These are phyloP conservation scores for Phoxinus phoxinus DNA, from an alignment of 2,113 vertebrate genomes.

Conservation along the genomic window DNA sequence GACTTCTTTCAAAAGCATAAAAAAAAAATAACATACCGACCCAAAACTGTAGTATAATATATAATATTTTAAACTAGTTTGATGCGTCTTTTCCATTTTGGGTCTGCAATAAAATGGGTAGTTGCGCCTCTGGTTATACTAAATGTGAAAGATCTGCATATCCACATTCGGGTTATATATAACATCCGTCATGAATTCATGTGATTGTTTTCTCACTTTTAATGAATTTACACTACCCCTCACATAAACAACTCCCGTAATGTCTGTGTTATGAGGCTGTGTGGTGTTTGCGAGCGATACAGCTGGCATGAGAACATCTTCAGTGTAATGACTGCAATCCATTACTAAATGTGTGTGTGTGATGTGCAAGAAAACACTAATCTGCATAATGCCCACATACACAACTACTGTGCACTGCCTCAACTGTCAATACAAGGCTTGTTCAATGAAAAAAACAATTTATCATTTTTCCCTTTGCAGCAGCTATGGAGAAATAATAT, in stretches of 20 bases:
- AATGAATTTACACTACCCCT: constrained; percentile 17
- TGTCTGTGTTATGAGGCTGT: constrained; percentile 34
- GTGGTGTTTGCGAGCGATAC: constrained; percentile 30
- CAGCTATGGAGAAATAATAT: constrained; percentile 36
- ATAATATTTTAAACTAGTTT: background rate
- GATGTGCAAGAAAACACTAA: constrained; percentile 47
- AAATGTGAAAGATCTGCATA: background rate
- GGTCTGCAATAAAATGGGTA: background rate
- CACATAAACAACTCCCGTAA: constrained; percentile 6
- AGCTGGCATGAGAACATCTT: constrained; percentile 30
- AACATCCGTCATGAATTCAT: constrained; percentile 1
- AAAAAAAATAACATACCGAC: too few relatives aligned
- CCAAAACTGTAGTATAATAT: background rate
- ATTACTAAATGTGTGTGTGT: constrained; percentile 52
- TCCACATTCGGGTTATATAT: background rate
- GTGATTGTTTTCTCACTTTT: constrained; percentile 32
- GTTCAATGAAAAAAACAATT: constrained; percentile 50
- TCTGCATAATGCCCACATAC: constrained; percentile 56
- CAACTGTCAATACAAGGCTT: constrained; percentile 39
- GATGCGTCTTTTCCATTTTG: background rate
- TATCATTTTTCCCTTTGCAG: constrained; percentile 44
- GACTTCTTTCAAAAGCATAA: too few relatives aligned
- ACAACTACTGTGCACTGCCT: constrained; percentile 30
- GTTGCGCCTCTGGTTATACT: background rate
- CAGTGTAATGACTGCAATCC: constrained; percentile 49